phyloP scores from a whole-genome alignment of 2,888 invertebrate species.

The Meteorus cinctellus region DNA sequence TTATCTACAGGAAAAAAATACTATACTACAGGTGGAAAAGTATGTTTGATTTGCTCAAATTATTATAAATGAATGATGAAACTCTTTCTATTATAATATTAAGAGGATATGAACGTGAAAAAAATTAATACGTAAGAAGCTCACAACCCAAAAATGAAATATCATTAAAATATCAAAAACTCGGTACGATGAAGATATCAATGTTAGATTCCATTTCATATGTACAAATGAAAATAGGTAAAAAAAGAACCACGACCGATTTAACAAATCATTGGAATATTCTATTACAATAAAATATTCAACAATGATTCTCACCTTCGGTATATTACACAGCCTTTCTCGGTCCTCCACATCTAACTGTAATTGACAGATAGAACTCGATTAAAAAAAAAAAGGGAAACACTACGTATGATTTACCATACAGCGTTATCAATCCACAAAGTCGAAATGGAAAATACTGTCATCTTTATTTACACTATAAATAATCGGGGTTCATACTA shows the following conservation, averaged over 20 bases:
- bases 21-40: not conserved
- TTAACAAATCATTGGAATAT: conserved; percentile 30
- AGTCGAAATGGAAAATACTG: not conserved
- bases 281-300: conserved; percentile 19
- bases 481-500: not conserved
- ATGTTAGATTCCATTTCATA: not conserved
- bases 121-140: not conserved
- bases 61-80: not conserved
- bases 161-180: not conserved
- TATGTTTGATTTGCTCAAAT: not conserved
- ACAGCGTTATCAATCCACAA: conserved; percentile 4
- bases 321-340: conserved; percentile 73
- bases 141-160: conserved; percentile 37
- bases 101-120: not conserved
- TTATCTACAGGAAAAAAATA: not conserved
- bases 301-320: conserved; percentile 66
- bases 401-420: conserved; percentile 39
- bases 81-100: not conserved
- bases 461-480: too few species aligned
- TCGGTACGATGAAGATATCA: not conserved
- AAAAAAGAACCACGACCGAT: conserved; percentile 21
- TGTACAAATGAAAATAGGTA: not conserved
- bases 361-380: conserved; percentile 71
- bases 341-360: conserved; percentile 73
- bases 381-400: conserved; percentile 59